A percentile compares a stretch with the other conserved stretches of the same genome.
These are phyloP conservation scores for Bunonema sp. DNA, from an alignment of 2,888 invertebrate genomes.

Conservation along the genomic window DNA sequence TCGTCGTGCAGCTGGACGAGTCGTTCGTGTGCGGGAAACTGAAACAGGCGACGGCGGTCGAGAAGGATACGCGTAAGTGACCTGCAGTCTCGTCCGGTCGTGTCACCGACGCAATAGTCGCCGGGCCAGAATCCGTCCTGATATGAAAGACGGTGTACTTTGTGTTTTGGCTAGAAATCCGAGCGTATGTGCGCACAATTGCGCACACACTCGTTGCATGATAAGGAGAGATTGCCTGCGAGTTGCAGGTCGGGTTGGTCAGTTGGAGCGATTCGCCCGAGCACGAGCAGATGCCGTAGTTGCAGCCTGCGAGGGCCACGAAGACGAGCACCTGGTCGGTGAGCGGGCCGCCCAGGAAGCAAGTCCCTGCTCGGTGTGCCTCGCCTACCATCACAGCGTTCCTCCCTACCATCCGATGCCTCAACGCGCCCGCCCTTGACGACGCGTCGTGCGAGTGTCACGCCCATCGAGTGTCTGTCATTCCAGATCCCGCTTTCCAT, in stretches of 20 bases:
- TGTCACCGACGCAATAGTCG: slow-evolving; percentile 6
- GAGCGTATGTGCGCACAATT: neutral
- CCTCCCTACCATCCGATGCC: slow-evolving; percentile 8
- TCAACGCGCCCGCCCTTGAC: slow-evolving; percentile 19
- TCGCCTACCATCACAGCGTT: neutral
- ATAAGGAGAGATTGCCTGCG: slow-evolving; percentile 4
- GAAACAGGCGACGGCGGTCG: too few species aligned
- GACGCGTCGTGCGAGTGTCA: slow-evolving; percentile 20
- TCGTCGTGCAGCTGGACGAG: too few species aligned
- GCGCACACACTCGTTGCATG: too few species aligned
- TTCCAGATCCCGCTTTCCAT: too few species aligned
- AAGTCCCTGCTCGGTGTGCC: slow-evolving; percentile 3
- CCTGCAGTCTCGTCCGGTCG: too few species aligned
- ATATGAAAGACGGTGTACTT: neutral
- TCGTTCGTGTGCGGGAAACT: too few species aligned
- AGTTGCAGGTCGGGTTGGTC: slow-evolving; percentile 15
- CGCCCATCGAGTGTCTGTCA: slow-evolving; percentile 35
- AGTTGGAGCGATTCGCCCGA: slow-evolving; percentile 9
- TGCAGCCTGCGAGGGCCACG: slow-evolving; percentile 23
- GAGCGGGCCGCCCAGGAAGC: slow-evolving; percentile 16
- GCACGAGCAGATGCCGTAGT: slow-evolving; percentile 24
- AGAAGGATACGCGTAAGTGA: too few species aligned
- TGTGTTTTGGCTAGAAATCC: neutral
- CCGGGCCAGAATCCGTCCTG: slow-evolving; percentile 24
- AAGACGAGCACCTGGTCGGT: slow-evolving; percentile 13